A percentile compares a stretch with the other conserved stretches of the same genome.
phyloP scores from a whole-genome alignment of 2,888 invertebrate species.

The Drosophila birchii region DNA sequence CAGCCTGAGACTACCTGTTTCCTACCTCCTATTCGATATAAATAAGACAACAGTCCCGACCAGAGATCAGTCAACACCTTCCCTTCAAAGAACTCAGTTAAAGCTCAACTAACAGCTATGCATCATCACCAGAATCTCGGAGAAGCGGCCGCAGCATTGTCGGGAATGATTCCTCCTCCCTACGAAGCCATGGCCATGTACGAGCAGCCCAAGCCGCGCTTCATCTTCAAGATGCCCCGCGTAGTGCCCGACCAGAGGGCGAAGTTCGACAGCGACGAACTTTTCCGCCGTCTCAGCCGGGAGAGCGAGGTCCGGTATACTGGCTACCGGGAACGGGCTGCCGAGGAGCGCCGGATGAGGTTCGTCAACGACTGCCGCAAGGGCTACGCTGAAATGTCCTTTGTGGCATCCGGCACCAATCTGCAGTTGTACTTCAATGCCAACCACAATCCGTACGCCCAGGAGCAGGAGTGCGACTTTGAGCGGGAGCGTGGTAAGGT shows the following conservation, averaged over 20 bases:
- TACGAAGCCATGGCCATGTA: constrained; percentile 96
- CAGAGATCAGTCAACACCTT: constrained; percentile 36
- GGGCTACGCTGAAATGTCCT: constrained; percentile 97
- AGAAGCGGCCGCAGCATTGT: constrained; percentile 86
- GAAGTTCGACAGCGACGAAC: constrained; percentile 98
- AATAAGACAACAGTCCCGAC: neutral
- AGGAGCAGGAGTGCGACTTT: constrained; percentile 94
- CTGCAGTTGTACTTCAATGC: constrained; percentile 93
- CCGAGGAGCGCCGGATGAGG: constrained; percentile 94
- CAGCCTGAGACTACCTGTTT: neutral
- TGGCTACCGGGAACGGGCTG: constrained; percentile 94
- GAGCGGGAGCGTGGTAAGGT: constrained; percentile 97
- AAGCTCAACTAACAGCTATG: constrained; percentile 39
- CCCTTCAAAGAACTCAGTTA: constrained; percentile 14
- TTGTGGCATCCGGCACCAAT: constrained; percentile 97
- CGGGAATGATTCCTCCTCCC: constrained; percentile 86
- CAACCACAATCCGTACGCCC: constrained; percentile 86
- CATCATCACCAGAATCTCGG: constrained; percentile 67
- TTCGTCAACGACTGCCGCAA: constrained; percentile 96
- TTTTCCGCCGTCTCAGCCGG: constrained; percentile 95
- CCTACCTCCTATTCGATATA: constrained; percentile 27
- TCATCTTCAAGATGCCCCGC: constrained; percentile 97
- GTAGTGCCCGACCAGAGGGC: constrained; percentile 98
- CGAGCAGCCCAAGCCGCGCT: constrained; percentile 94
- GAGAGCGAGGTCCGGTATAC: constrained; percentile 98